A percentile compares a stretch with the other conserved stretches of the same genome.
Evolutionary conservation across 2,888 invertebrate genomes (phyloP).

Genomic region (Trilocha varians): DNA sequence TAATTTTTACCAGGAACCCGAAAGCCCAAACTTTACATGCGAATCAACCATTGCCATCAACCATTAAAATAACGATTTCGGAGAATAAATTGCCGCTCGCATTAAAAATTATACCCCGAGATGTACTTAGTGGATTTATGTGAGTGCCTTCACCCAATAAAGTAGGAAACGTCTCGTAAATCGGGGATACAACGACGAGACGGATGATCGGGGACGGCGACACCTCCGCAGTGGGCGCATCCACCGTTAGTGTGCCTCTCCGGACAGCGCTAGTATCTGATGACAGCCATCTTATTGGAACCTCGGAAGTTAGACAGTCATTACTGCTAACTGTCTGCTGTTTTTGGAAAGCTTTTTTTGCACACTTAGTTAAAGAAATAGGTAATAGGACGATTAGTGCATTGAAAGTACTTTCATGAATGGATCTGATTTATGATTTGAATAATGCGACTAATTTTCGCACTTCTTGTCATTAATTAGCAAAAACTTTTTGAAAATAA

Average conservation of each 20-base stretch:
- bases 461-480: no score
- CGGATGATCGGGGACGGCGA: slow-evolving; percentile 46
- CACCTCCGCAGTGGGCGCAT: slow-evolving; percentile 62
- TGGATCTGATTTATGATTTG: no score
- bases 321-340: neutral
- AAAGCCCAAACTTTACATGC: neutral
- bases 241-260: slow-evolving; percentile 47
- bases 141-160: slow-evolving; percentile 62
- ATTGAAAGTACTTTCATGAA: no score
- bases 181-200: slow-evolving; percentile 47
- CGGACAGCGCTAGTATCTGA: slow-evolving; percentile 3
- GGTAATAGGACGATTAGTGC: no score
- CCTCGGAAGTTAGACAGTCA: neutral
- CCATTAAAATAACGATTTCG: neutral
- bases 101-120: slow-evolving; percentile 44
- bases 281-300: neutral
- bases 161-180: slow-evolving; percentile 66
- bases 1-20: no score
- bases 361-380: no score
- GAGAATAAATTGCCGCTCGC: slow-evolving; percentile 27
- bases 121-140: slow-evolving; percentile 56
- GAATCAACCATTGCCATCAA: neutral
- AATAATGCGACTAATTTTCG: no score
- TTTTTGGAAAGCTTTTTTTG: neutral
- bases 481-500: no score